Evolutionary conservation across 92 coral and sea anemone genomes (phyloP), one percentile per base, ranked within the genome.

Genomic region (Epizoanthus fatuus): DNA sequence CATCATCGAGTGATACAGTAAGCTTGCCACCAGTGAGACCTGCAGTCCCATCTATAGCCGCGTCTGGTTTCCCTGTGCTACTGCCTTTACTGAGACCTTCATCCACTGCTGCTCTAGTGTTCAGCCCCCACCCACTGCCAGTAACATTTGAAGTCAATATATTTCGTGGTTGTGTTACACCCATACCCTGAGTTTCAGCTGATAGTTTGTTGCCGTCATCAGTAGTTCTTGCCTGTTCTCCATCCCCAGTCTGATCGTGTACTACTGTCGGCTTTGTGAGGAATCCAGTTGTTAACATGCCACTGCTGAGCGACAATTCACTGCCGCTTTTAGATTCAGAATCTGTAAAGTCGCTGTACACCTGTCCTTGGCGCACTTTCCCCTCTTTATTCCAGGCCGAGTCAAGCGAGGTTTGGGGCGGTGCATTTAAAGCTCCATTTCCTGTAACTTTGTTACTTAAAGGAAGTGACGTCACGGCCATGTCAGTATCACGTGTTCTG

Each of bases 261-360:
- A 7, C 71, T 68, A 63, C 58, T 17, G 88, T 74, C 7, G 93
- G 73, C 25, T 25, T 90, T 69, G 63, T 86, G 10, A 90, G 90
- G 16, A 86, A 35, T 4, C 93, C 91, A 65, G 84, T 51, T 6
- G 93, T 73, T 47, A 90, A 75, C 79, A 82, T 67, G 12, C 90
- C 88, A 9, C 90, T 84, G 40, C 90, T 90, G 20, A 86, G 40
- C 8, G 93, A 90, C 56, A 80, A 70, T 40, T 90, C 93, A 81
- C 90, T 90, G 57, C 91, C 74, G 0, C 77, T 81, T 55, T 75
- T 89, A 32, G 90, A 81, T 3, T 90, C 93, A 29, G 39, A 81
- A 42, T 86, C 91, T 25, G 77, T 80, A 7, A 45, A 58, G 29
- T 86, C 90, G 8, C 62, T 56, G 9, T 16, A 10, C 19, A 29